A percentile compares a stretch with the other conserved stretches of the same genome.
These are phyloP conservation scores for Trachurus trachurus DNA, from an alignment of 2,797 vertebrate species.

Conservation along the genomic window DNA sequence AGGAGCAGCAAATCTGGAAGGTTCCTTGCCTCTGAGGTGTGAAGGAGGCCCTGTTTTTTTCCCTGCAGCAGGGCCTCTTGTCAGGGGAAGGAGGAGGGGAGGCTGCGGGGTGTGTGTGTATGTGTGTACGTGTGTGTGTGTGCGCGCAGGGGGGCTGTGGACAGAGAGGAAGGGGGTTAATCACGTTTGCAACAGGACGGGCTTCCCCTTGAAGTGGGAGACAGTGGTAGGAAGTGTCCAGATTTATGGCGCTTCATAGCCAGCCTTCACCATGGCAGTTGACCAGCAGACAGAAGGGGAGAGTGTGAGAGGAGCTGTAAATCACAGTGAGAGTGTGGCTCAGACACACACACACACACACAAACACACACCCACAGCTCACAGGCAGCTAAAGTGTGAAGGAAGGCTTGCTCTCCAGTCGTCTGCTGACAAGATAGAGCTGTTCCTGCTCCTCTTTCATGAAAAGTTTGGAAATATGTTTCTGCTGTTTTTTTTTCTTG, in stretches of 20 bases:
- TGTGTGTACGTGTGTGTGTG: conserved; percentile 40
- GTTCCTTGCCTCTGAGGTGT: conserved; percentile 63
- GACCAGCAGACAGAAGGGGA: conserved; percentile 80
- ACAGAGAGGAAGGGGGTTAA: conserved; percentile 81
- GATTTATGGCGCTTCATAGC: conserved; percentile 84
- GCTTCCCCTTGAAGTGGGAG: conserved; percentile 86
- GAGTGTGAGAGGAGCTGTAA: conserved; percentile 79
- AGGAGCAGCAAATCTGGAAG: conserved; percentile 40
- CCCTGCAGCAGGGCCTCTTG: conserved; percentile 53
- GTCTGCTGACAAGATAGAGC: conserved; percentile 66
- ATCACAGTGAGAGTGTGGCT: conserved; percentile 81
- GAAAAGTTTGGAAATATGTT: conserved; percentile 18
- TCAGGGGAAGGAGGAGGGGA: conserved; percentile 40
- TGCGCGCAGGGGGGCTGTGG: conserved; percentile 54
- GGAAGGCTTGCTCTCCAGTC: conserved; percentile 58
- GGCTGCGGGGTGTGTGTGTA: conserved; percentile 7
- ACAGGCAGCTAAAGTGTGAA: conserved; percentile 65
- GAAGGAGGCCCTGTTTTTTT: conserved; percentile 58
- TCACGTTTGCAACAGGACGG: conserved; percentile 84
- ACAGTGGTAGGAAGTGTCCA: conserved; percentile 87
- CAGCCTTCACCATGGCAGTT: conserved; percentile 78
- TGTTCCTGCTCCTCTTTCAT: conserved; percentile 38
- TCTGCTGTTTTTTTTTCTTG: neutral
- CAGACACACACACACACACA: conserved; percentile 51
- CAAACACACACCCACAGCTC: conserved; percentile 57